These are phyloP conservation scores for Maniola jurtina DNA, from an alignment of 1,140 invertebrate genomes.

Conservation along the genomic window DNA sequence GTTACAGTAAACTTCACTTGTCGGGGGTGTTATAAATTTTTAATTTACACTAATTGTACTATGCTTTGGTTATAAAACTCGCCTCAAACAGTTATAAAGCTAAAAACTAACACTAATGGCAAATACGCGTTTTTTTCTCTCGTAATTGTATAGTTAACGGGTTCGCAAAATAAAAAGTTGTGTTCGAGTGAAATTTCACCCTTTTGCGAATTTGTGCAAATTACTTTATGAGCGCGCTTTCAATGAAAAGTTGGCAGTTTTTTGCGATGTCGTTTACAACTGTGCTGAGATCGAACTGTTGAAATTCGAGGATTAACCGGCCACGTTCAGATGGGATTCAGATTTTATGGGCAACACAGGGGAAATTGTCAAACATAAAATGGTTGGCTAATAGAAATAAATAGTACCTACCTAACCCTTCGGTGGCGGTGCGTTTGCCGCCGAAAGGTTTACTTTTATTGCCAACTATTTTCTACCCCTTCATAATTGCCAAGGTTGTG, in stretches of 20 bases:
- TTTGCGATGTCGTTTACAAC: conserved; percentile 59
- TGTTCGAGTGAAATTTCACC: conserved; percentile 54
- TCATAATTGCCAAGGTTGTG: conserved; percentile 51
- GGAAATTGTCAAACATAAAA: conserved; percentile 48
- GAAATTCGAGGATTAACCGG: conserved; percentile 43
- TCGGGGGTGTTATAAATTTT: too few species aligned
- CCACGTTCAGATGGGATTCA: conserved; percentile 39
- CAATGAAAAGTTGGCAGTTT: conserved; percentile 55
- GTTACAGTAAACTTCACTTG: too few species aligned
- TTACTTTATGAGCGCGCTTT: conserved; percentile 71
- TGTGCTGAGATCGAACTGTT: conserved; percentile 45
- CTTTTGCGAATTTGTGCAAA: conserved; percentile 77
- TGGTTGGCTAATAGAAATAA: conserved; percentile 63
- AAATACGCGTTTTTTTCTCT: conserved; percentile 41
- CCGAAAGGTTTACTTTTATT: conserved; percentile 68
- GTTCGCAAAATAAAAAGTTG: conserved; percentile 57
- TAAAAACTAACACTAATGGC: conserved; percentile 48
- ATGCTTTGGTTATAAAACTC: too few species aligned
- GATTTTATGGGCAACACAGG: conserved; percentile 47
- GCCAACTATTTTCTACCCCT: conserved; percentile 55
- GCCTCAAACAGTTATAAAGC: conserved; percentile 45
- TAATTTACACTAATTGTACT: too few species aligned
- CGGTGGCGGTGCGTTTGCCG: conserved; percentile 56
- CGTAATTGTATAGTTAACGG: conserved; percentile 51
- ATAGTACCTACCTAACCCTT: conserved; percentile 55